Evolutionary conservation across 2,888 invertebrate species (phyloP).

Genomic region (Chaitophorus viminalis): DNA sequence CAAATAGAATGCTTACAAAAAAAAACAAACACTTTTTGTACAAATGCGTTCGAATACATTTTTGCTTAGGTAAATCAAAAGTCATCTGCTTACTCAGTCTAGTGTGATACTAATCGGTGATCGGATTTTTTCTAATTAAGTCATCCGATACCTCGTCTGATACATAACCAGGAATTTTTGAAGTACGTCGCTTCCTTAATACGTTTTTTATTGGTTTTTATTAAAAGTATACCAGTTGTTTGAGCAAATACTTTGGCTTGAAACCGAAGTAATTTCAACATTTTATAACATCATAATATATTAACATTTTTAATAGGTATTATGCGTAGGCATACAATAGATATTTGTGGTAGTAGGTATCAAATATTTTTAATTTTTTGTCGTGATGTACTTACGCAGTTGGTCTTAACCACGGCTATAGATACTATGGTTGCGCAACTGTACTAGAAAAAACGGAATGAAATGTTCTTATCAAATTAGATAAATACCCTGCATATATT

Average conservation of each 20-base stretch:
- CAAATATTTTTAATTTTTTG: not conserved
- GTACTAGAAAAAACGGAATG: too few relatives aligned
- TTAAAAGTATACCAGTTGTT: not conserved
- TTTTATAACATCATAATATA: not conserved
- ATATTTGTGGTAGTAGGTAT: too few relatives aligned
- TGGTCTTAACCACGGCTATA: not conserved
- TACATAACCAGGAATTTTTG: not conserved
- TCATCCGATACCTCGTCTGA: not conserved
- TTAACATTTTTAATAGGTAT: not conserved
- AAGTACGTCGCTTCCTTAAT: not conserved
- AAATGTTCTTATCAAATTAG: too few relatives aligned
- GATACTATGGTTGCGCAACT: too few relatives aligned
- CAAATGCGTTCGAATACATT: too few relatives aligned
- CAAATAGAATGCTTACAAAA: not conserved
- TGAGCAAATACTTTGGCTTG: constrained; percentile 14
- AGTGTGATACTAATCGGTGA: not conserved
- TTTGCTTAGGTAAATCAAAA: too few relatives aligned
- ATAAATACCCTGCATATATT: too few relatives aligned
- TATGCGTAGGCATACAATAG: too few relatives aligned
- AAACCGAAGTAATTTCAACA: constrained; percentile 3
- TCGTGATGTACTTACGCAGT: not conserved
- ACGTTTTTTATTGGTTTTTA: not conserved
- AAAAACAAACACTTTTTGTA: not conserved
- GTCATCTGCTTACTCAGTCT: not conserved
- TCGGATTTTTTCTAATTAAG: not conserved